A percentile compares a stretch with the other conserved stretches of the same genome.
phyloP scores from a whole-genome alignment of 1,140 invertebrate species.

The Pentalonia nigronervosa region DNA sequence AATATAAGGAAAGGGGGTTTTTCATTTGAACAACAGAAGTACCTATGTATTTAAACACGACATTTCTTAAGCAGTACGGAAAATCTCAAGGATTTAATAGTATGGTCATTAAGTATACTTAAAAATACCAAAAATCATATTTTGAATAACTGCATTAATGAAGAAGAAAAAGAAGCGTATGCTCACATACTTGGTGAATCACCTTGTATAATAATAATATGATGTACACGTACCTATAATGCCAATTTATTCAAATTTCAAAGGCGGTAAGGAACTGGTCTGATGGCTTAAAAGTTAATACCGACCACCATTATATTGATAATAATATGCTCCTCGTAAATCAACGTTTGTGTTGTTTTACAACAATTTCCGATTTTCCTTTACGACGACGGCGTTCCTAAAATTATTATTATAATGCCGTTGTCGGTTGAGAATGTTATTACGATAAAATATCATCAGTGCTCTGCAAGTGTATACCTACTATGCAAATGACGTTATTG shows the following conservation, averaged over 20 bases:
- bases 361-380: neutral
- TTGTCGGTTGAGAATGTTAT: neutral
- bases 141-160: too few relatives aligned
- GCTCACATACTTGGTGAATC: too few relatives aligned
- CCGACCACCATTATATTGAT: neutral
- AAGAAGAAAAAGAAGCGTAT: too few relatives aligned
- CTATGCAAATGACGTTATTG: neutral
- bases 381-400: neutral
- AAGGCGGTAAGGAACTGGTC: neutral
- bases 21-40: too few relatives aligned
- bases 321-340: neutral
- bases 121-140: too few relatives aligned
- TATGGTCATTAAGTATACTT: too few relatives aligned
- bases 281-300: neutral
- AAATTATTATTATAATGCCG: neutral
- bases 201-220: too few relatives aligned
- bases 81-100: too few relatives aligned
- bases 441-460: neutral
- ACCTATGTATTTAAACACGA: too few relatives aligned
- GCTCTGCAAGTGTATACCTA: neutral
- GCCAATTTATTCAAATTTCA: neutral
- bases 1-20: too few relatives aligned
- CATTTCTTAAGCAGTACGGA: too few relatives aligned
- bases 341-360: neutral
- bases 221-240: neutral